phyloP scores from a whole-genome alignment of 2,113 vertebrate species.

The Nesoenas mayeri region DNA sequence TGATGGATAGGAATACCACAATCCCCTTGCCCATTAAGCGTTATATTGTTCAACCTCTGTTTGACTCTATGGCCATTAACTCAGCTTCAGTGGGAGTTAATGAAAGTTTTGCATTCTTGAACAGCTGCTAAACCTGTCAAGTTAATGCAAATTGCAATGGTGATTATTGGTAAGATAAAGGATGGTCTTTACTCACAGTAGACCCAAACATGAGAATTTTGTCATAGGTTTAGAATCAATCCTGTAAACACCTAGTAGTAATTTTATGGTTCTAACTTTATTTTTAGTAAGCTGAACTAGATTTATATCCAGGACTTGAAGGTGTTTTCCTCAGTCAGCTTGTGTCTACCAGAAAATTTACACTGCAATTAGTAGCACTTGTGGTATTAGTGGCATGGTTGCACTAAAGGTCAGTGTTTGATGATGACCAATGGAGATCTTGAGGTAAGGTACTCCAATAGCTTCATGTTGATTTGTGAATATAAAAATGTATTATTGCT shows the following conservation, averaged over 20 bases:
- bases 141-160: not conserved
- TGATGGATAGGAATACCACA: constrained; percentile 61
- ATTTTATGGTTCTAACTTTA: not conserved
- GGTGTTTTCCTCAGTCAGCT: not conserved
- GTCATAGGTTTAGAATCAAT: not conserved
- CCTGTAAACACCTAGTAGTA: not conserved
- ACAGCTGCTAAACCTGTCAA: constrained; percentile 15
- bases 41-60: not conserved
- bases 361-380: not conserved
- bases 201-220: not conserved
- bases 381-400: not conserved
- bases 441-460: not conserved
- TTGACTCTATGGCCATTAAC: constrained; percentile 21
- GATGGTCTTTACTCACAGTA: not conserved
- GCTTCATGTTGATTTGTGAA: not conserved
- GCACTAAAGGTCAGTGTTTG: not conserved
- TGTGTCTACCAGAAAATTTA: not conserved
- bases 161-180: not conserved
- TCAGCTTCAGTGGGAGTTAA: constrained; percentile 27
- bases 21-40: constrained; percentile 31
- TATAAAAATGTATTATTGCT: not conserved
- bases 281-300: not conserved
- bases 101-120: not conserved
- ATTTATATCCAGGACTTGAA: not conserved
- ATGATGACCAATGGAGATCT: not conserved